Evolutionary conservation across 2,888 invertebrate species (phyloP).

Genomic region (Tubiluchus corallicola): DNA sequence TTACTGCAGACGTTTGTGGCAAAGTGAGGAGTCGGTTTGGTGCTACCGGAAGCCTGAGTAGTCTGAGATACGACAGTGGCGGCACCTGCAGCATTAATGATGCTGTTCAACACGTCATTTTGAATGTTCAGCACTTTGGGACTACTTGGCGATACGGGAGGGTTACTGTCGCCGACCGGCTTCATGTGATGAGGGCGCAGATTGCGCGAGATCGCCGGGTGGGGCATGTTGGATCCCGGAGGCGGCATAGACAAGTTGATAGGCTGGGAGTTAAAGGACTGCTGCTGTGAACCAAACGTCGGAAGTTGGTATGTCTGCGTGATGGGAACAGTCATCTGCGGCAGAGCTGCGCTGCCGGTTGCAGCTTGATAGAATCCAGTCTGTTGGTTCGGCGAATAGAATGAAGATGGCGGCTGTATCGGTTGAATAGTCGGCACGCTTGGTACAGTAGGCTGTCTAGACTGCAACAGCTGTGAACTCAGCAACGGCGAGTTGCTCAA

Average conservation of each 20-base stretch:
- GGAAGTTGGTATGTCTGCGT: neutral
- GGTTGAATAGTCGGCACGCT: conserved; percentile 30
- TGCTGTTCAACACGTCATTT: neutral
- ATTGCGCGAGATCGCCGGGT: neutral
- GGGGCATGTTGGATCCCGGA: neutral
- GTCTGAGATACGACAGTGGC: neutral
- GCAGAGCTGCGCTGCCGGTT: neutral
- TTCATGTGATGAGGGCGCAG: neutral
- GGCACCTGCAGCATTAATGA: neutral
- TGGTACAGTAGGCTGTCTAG: conserved; percentile 33
- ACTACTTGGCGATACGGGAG: neutral
- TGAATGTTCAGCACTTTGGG: too few species aligned
- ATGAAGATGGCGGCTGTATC: conserved; percentile 33
- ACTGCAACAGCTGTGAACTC: conserved; percentile 42
- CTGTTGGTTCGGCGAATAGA: conserved; percentile 18
- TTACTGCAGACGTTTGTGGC: too few species aligned
- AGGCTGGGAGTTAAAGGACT: neutral
- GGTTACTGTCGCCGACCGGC: neutral
- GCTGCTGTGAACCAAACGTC: neutral
- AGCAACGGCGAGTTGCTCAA: conserved; percentile 38
- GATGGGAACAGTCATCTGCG: neutral
- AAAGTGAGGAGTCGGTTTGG: neutral
- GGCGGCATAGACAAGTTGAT: neutral
- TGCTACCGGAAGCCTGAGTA: neutral
- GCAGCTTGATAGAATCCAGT: neutral